phyloP scores from a whole-genome alignment of 2,797 vertebrate genomes.

The Malacoctenus gilli region DNA sequence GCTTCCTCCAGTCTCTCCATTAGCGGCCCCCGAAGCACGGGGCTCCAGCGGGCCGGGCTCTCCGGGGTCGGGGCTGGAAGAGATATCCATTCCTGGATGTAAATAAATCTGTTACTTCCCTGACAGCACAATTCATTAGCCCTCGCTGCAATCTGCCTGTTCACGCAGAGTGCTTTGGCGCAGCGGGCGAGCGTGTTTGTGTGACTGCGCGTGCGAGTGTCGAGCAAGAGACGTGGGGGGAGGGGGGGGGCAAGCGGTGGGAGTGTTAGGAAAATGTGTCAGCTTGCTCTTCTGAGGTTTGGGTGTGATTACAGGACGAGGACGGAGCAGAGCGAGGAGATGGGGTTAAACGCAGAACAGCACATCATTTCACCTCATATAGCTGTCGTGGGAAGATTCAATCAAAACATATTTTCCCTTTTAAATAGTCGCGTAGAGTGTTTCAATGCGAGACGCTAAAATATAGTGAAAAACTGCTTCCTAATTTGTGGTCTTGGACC shows the following conservation, averaged over 20 bases:
- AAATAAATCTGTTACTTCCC: constrained; percentile 77
- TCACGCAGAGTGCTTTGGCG: constrained; percentile 58
- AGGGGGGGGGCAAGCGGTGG: not conserved
- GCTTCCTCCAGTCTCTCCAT: constrained; percentile 49
- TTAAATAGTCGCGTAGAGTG: too few species aligned
- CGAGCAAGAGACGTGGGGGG: constrained; percentile 15
- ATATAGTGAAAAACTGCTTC: too few species aligned
- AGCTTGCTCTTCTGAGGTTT: constrained; percentile 56
- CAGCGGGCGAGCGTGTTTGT: constrained; percentile 36
- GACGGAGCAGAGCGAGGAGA: constrained; percentile 23
- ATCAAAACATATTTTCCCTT: too few species aligned
- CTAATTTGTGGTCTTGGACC: too few species aligned
- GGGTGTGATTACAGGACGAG: constrained; percentile 53
- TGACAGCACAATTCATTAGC: constrained; percentile 78
- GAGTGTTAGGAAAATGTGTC: constrained; percentile 52
- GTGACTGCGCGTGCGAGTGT: constrained; percentile 25
- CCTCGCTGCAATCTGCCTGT: constrained; percentile 64
- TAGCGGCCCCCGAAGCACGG: constrained; percentile 34
- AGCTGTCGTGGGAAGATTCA: constrained; percentile 4
- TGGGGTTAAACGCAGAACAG: constrained; percentile 33
- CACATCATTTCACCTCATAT: constrained; percentile 17
- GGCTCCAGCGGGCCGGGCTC: constrained; percentile 49
- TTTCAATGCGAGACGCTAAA: too few species aligned
- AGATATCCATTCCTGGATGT: constrained; percentile 69
- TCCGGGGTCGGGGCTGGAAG: constrained; percentile 50